phyloP scores from a whole-genome alignment of 2,113 vertebrate species.

The Brachionichthys hirsutus region DNA sequence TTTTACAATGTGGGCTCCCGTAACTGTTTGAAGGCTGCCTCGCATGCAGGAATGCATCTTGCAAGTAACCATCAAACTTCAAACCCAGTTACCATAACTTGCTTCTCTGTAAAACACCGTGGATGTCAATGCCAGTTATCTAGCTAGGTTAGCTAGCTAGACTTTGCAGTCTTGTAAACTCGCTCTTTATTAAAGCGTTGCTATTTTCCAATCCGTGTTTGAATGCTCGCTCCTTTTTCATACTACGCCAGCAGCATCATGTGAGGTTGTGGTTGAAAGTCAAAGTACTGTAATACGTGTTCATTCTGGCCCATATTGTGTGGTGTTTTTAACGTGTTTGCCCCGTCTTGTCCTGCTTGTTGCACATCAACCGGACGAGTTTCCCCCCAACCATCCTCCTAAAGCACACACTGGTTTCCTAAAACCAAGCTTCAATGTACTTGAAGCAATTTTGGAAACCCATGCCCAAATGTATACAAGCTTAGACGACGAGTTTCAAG shows the following conservation, averaged over 20 bases:
- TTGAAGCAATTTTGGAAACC: constrained; percentile 12
- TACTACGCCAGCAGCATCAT: constrained; percentile 68
- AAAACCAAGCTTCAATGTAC: constrained; percentile 32
- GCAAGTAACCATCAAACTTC: constrained; percentile 70
- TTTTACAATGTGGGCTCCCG: constrained; percentile 68
- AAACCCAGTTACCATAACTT: constrained; percentile 66
- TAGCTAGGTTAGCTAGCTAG: constrained; percentile 73
- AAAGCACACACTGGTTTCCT: constrained; percentile 48
- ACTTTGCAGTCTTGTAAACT: constrained; percentile 78
- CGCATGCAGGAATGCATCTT: constrained; percentile 70
- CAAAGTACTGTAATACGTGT: constrained; percentile 75
- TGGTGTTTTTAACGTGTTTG: constrained; percentile 69
- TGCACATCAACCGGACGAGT: constrained; percentile 48
- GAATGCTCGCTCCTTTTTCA: constrained; percentile 73
- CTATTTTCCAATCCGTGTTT: constrained; percentile 77
- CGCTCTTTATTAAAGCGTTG: constrained; percentile 77
- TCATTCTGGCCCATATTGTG: constrained; percentile 69
- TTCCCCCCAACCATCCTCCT: constrained; percentile 34
- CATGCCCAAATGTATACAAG: constrained; percentile 18
- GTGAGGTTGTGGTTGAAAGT: constrained; percentile 63
- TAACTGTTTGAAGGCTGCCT: constrained; percentile 74
- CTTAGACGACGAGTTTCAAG: neutral
- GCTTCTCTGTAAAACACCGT: constrained; percentile 72
- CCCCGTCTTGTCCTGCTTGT: constrained; percentile 68
- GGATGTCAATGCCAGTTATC: constrained; percentile 71